Percentiles rank a stretch among this genome's conserved stretches.
phyloP scores from a whole-genome alignment of 64 coral and sea anemone genomes.

The Acropora yongei region DNA sequence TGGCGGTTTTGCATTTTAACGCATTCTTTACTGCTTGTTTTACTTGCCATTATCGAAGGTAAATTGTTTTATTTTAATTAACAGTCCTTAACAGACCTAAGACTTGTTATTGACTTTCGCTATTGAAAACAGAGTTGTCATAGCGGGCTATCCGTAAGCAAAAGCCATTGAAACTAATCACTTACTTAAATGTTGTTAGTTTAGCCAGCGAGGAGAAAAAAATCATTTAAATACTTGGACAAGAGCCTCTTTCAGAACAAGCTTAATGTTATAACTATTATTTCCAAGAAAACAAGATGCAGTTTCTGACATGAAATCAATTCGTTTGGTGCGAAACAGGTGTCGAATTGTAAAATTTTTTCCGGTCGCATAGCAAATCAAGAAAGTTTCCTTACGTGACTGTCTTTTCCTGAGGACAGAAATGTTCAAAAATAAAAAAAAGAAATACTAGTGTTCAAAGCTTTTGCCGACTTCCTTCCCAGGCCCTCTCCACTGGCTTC shows the following conservation, averaged over 20 bases:
- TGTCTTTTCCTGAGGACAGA: background rate
- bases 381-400: background rate
- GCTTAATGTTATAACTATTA: too few species aligned
- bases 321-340: background rate
- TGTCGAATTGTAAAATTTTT: conserved; percentile 6
- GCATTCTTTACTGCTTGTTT: background rate
- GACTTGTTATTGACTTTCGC: background rate
- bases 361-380: background rate
- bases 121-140: background rate
- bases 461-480: too few species aligned
- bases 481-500: too few species aligned
- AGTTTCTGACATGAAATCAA: too few species aligned
- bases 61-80: background rate
- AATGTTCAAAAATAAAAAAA: too few species aligned
- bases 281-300: too few species aligned
- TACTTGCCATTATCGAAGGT: conserved; percentile 2
- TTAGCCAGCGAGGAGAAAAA: too few species aligned
- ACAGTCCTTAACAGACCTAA: background rate
- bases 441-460: too few species aligned
- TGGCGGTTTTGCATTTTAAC: background rate
- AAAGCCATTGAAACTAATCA: too few species aligned
- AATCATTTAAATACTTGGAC: too few species aligned
- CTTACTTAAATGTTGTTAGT: too few species aligned
- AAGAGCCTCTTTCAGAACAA: too few species aligned
- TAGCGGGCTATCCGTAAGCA: background rate